Conservation (phyloP, 2,888 invertebrate genomes). For the Xanthia togata region DNA sequence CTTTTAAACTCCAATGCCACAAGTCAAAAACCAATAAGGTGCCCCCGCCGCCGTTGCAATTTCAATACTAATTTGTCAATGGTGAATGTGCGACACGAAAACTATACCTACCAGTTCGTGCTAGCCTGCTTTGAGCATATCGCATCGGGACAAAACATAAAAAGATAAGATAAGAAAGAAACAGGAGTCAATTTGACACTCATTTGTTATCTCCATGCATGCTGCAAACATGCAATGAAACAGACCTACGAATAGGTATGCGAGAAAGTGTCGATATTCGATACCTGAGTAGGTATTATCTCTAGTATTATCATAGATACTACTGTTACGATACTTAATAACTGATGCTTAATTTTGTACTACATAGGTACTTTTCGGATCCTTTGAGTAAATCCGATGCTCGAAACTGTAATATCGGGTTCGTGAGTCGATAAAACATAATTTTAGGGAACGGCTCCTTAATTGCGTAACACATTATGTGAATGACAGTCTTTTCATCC, state of each 20-base stretch:
- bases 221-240: not conserved
- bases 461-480: not conserved
- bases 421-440: not conserved
- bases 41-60: not conserved
- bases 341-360: not conserved
- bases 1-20: too few relatives aligned
- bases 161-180: conserved; percentile 1
- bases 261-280: not conserved
- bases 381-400: too few relatives aligned
- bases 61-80: not conserved
- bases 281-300: not conserved
- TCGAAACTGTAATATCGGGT: not conserved
- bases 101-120: not conserved
- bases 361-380: too few relatives aligned
- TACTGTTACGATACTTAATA: not conserved
- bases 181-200: not conserved
- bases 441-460: too few relatives aligned
- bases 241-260: not conserved
- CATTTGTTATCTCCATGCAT: conserved; percentile 6
- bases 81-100: not conserved
- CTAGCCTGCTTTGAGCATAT: not conserved
- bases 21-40: not conserved
- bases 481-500: not conserved
- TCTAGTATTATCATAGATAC: not conserved
- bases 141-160: not conserved